Evolutionary conservation across 2,797 vertebrate genomes (phyloP).

Genomic region (Schizopygopsis malacanthus): DNA sequence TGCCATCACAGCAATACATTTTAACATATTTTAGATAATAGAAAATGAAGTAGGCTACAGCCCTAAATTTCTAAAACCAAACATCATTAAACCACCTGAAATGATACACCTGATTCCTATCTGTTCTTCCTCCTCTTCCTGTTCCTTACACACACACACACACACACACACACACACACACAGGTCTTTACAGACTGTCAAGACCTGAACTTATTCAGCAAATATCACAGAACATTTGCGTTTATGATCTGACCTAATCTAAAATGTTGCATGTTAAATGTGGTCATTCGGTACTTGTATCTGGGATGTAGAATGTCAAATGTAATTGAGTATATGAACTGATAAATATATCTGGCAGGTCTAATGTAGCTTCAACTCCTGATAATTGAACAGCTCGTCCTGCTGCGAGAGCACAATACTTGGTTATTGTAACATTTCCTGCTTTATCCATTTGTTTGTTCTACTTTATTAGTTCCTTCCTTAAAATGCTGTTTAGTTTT

Average conservation of each 20-base stretch:
- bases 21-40: no score
- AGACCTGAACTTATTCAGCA: not conserved
- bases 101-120: not conserved
- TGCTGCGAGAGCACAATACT: slow-evolving; percentile 10
- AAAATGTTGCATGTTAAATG: not conserved
- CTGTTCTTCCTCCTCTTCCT: no score
- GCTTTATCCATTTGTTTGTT: slow-evolving; percentile 18
- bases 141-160: no score
- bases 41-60: not conserved
- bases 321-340: not conserved
- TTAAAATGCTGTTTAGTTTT: slow-evolving; percentile 29
- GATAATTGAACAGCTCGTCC: slow-evolving; percentile 17
- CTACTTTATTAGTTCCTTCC: slow-evolving; percentile 19
- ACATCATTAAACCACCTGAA: slow-evolving; percentile 6
- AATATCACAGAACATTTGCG: not conserved
- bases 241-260: not conserved
- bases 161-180: no score
- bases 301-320: not conserved
- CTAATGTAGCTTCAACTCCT: slow-evolving; percentile 22
- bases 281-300: not conserved
- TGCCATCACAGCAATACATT: not conserved
- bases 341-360: slow-evolving; percentile 5
- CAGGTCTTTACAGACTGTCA: not conserved
- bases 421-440: slow-evolving; percentile 37
- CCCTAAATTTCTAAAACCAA: not conserved